These are phyloP conservation scores for Anhinga rufa DNA, from an alignment of 2,113 vertebrate species.

Conservation along the genomic window DNA sequence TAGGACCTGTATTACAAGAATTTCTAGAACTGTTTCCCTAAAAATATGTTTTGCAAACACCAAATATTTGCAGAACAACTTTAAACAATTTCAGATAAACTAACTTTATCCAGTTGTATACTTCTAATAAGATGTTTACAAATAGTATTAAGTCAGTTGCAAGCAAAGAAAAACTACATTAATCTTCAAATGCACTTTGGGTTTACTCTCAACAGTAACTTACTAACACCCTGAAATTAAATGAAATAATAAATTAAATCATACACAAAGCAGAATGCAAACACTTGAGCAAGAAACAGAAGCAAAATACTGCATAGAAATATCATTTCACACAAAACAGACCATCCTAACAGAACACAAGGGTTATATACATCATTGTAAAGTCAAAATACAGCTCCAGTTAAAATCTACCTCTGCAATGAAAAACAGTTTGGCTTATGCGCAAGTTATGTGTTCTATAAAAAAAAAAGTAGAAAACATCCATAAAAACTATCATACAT, in stretches of 20 bases:
- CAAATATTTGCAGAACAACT: neutral
- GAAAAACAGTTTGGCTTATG: neutral
- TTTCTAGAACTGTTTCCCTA: neutral
- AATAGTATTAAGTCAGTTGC: neutral
- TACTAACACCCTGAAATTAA: neutral
- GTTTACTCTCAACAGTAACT: neutral
- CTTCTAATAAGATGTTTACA: neutral
- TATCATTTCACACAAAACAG: neutral
- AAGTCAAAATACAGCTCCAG: neutral
- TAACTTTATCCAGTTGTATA: neutral
- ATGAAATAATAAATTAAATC: neutral
- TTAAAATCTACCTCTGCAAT: neutral
- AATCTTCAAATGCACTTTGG: neutral
- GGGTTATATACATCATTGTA: neutral
- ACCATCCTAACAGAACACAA: neutral
- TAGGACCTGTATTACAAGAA: neutral
- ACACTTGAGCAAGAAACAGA: neutral
- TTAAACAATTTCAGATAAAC: neutral
- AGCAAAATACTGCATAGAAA: neutral
- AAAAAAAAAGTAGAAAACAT: neutral
- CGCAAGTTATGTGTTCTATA: neutral
- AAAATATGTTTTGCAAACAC: neutral
- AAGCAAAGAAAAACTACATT: neutral
- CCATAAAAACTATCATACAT: neutral
- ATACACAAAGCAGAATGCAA: neutral